Evolutionary conservation across 1,140 invertebrate species (phyloP).

Genomic region (Thereuonema tuberculata): DNA sequence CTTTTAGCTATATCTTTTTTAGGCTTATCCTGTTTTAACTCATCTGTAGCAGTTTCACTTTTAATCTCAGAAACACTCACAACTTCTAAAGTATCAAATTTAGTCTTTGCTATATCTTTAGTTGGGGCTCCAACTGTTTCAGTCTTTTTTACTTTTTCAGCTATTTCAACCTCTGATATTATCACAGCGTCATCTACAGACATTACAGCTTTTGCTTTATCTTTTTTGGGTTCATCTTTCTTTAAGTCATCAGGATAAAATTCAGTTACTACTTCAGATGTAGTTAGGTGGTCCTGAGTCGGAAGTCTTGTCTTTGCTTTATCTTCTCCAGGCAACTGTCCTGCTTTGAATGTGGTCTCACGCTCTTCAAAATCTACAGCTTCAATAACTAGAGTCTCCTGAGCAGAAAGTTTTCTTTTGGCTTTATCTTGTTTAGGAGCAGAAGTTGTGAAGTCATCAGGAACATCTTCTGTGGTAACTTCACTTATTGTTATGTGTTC

Average conservation of each 20-base stretch:
- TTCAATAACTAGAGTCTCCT: background rate
- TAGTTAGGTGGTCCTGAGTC: background rate
- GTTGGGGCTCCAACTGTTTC: background rate
- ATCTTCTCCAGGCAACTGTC: conserved; percentile 2
- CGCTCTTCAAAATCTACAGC: conserved; percentile 57
- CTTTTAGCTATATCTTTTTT: conserved; percentile 2
- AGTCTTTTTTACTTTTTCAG: background rate
- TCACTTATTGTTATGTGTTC: background rate
- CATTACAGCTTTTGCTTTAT: background rate
- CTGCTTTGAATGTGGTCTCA: conserved; percentile 60
- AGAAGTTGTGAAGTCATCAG: background rate
- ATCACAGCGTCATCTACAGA: background rate
- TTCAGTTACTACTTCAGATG: background rate
- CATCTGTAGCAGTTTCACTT: background rate
- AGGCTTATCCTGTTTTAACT: background rate
- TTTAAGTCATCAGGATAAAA: background rate
- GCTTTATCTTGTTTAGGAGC: conserved; percentile 3
- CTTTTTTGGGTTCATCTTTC: background rate
- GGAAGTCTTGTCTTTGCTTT: background rate
- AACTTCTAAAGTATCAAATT: background rate
- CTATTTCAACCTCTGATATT: background rate
- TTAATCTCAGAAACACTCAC: background rate
- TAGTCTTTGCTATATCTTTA: background rate
- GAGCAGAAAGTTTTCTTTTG: background rate
- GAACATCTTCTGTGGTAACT: background rate